Evolutionary conservation across 2,797 vertebrate genomes (phyloP).

Genomic region (Pipistrellus kuhlii): DNA sequence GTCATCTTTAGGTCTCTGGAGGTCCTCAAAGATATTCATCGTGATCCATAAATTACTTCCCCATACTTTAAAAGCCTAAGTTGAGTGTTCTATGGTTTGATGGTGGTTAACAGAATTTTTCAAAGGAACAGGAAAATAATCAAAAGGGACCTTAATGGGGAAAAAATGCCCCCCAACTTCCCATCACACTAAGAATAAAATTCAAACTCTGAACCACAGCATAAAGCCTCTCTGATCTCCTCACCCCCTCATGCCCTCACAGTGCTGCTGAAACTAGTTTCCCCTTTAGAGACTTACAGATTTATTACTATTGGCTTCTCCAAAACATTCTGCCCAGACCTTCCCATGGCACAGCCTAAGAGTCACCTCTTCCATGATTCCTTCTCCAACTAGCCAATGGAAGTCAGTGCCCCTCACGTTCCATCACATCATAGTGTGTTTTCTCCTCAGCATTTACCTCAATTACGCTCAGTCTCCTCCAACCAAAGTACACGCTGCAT

Average conservation of each 20-base stretch:
- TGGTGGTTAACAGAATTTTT: neutral
- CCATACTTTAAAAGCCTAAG: conserved; percentile 18
- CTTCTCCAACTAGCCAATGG: neutral
- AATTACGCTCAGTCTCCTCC: neutral
- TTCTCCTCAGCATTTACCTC: neutral
- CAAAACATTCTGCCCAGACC: neutral
- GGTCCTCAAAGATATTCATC: neutral
- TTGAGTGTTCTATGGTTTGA: neutral
- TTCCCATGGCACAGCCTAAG: neutral
- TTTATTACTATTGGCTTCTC: neutral
- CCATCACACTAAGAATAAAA: conserved; percentile 12
- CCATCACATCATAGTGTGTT: neutral
- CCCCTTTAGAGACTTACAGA: neutral
- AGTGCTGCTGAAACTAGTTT: neutral
- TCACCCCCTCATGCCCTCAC: neutral
- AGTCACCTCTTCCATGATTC: neutral
- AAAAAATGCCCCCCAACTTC: neutral
- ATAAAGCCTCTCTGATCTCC: neutral
- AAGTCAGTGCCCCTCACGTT: neutral
- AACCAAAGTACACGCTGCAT: fast-evolving
- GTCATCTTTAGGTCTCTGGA: neutral
- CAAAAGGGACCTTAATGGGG: neutral
- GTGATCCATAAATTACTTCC: neutral
- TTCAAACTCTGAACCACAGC: neutral
- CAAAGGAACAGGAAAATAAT: conserved; percentile 47